phyloP scores from a whole-genome alignment of 1,140 invertebrate genomes.

The Paralvinella palmiformis region DNA sequence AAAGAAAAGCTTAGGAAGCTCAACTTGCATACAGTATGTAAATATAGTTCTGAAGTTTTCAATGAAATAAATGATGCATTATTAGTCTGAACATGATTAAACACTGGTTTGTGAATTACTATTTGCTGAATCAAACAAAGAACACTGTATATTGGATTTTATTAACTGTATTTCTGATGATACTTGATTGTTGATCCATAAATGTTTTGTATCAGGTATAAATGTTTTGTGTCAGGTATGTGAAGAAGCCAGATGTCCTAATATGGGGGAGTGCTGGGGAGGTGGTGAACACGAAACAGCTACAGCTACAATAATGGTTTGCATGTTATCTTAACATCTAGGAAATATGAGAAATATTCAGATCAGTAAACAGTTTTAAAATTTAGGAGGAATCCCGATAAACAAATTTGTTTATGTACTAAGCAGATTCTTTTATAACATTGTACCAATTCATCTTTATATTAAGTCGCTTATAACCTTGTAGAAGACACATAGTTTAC shows the following conservation, averaged over 20 bases:
- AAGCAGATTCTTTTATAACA: too few relatives aligned
- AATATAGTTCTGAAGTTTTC: neutral
- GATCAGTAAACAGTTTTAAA: too few relatives aligned
- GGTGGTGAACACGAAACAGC: constrained; percentile 56
- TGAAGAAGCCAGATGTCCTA: constrained; percentile 97
- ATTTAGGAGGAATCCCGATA: too few relatives aligned
- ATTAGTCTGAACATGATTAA: neutral
- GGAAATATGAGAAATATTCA: constrained; percentile 15
- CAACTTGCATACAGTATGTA: constrained; percentile 81
- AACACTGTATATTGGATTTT: neutral
- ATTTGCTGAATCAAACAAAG: neutral
- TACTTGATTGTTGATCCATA: neutral
- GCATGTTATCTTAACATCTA: neutral
- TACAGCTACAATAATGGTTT: constrained; percentile 61
- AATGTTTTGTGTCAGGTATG: constrained; percentile 61
- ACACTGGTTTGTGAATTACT: neutral
- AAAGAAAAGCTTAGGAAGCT: constrained; percentile 81
- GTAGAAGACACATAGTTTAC: too few relatives aligned
- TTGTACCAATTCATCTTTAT: too few relatives aligned
- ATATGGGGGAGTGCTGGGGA: constrained; percentile 99
- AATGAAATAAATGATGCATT: neutral
- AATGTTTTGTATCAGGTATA: neutral
- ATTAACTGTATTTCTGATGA: neutral
- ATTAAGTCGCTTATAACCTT: too few relatives aligned
- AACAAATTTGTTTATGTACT: too few relatives aligned